phyloP scores from a whole-genome alignment of 2,888 invertebrate genomes.

The Ochropleura leucogaster region DNA sequence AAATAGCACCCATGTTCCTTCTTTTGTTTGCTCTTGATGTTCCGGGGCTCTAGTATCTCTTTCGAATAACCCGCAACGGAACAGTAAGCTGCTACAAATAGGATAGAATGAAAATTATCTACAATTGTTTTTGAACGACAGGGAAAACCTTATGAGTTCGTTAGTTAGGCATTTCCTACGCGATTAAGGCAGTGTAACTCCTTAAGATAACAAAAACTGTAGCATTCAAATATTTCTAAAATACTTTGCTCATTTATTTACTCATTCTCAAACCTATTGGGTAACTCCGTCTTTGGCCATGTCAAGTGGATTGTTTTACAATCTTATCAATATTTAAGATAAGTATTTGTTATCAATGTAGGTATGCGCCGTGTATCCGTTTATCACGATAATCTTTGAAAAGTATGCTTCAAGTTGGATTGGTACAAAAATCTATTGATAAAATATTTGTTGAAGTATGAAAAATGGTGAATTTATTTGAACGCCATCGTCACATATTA shows the following conservation, averaged over 20 bases:
- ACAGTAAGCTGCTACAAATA: background rate
- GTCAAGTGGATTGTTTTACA: conserved; percentile 63
- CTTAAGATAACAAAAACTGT: background rate
- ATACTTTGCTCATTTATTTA: background rate
- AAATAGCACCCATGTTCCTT: no score
- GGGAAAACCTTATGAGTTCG: no score
- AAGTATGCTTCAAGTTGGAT: conserved; percentile 29
- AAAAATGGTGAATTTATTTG: background rate
- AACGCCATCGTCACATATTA: no score
- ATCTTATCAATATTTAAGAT: conserved; percentile 64
- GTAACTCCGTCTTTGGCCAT: conserved; percentile 54
- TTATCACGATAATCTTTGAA: conserved; percentile 49
- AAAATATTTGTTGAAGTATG: background rate
- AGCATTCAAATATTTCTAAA: background rate
- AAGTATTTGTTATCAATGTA: conserved; percentile 47
- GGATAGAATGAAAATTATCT: background rate
- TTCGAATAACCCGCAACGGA: no score
- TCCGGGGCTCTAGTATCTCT: no score
- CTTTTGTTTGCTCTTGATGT: no score
- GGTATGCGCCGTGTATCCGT: conserved; percentile 37
- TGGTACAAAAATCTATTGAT: conserved; percentile 9
- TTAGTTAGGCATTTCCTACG: no score
- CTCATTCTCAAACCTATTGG: conserved; percentile 50
- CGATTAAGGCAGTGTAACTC: background rate
- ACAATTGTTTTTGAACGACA: background rate